Conservation (phyloP, 2,797 vertebrate genomes). For the Holocentrus rufus region DNA sequence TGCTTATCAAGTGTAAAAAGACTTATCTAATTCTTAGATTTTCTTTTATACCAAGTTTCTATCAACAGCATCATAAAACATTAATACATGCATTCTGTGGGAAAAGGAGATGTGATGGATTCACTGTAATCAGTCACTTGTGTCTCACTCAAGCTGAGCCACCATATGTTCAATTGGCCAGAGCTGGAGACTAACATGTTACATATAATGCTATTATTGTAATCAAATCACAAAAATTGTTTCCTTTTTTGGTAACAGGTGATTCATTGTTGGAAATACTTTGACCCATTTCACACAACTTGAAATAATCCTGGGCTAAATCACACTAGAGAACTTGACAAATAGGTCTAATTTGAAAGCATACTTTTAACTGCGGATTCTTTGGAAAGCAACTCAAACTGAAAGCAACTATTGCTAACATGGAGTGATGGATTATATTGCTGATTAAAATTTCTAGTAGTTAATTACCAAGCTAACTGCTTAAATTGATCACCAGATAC, state of each 20-base stretch:
- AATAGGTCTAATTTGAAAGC: no score
- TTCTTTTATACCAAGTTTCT: no score
- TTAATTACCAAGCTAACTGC: no score
- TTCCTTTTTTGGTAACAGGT: background rate
- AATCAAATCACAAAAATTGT: constrained; percentile 11
- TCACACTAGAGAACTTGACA: no score
- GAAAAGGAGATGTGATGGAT: constrained; percentile 15
- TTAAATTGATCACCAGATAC: background rate
- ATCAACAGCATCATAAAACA: constrained; percentile 5
- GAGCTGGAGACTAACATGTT: constrained; percentile 1
- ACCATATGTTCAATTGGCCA: constrained; percentile 61
- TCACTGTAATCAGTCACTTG: constrained; percentile 32
- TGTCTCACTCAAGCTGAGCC: constrained; percentile 53
- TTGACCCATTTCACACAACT: no score
- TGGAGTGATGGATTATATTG: no score
- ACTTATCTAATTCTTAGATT: background rate
- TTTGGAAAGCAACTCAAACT: no score
- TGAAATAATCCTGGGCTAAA: no score
- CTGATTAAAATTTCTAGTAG: no score
- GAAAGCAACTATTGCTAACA: no score
- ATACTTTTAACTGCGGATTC: no score
- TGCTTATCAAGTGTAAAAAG: no score
- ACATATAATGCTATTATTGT: background rate
- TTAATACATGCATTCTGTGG: constrained; percentile 7
- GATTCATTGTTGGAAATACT: background rate